Evolutionary conservation across 2,888 invertebrate genomes (phyloP).

Genomic region (Neocrepidodera transversa): DNA sequence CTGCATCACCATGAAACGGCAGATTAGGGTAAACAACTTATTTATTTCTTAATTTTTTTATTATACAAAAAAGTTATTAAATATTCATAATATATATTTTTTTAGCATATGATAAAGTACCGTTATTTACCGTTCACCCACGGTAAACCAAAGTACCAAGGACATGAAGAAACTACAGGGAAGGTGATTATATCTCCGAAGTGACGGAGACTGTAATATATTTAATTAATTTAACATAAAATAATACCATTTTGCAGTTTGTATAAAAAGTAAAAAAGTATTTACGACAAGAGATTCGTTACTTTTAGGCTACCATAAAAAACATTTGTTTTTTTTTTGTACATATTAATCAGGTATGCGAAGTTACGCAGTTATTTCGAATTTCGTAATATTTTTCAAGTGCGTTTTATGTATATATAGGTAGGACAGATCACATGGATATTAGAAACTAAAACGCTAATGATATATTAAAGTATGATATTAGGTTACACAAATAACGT

Average conservation of each 20-base stretch:
- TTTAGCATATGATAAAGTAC: slow-evolving; percentile 99
- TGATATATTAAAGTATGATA: no score
- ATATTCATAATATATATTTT: slow-evolving; percentile 45
- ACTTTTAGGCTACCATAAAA: slow-evolving; percentile 6
- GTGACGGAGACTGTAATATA: slow-evolving; percentile 41
- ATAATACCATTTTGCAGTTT: slow-evolving; percentile 23
- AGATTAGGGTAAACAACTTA: slow-evolving; percentile 85
- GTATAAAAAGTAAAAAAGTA: slow-evolving; percentile 25
- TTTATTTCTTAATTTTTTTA: neutral
- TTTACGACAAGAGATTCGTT: slow-evolving; percentile 24
- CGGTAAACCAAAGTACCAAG: slow-evolving; percentile 95
- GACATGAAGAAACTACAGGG: slow-evolving; percentile 60
- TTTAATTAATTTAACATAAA: slow-evolving; percentile 5
- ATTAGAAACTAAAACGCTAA: neutral
- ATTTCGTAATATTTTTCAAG: slow-evolving; percentile 2
- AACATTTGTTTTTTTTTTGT: neutral
- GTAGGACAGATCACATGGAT: neutral
- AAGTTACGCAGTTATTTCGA: neutral
- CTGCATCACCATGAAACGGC: slow-evolving; percentile 99
- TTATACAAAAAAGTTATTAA: neutral
- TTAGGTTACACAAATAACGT: no score
- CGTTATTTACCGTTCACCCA: slow-evolving; percentile 98
- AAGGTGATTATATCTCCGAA: slow-evolving; percentile 50
- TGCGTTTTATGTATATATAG: neutral
- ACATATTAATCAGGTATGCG: slow-evolving; percentile 6